Conservation (phyloP, 2,113 vertebrate species). For the Caracal caracal region DNA sequence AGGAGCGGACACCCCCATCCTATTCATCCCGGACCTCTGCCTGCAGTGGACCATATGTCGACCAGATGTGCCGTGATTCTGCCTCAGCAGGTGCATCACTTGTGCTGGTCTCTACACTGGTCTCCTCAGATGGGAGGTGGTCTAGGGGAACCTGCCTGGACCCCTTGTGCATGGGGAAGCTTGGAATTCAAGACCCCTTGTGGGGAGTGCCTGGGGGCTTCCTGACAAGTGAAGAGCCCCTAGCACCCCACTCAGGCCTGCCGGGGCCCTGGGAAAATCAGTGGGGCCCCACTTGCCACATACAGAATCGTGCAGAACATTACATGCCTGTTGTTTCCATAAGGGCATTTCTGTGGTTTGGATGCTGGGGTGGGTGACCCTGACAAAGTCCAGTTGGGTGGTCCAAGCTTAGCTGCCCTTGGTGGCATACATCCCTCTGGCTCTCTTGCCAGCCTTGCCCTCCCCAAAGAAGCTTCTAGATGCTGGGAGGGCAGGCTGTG, state of each 20-base stretch:
- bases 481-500: accelerated
- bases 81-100: not conserved
- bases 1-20: not conserved
- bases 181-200: too few relatives aligned
- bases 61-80: not conserved
- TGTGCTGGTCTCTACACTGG: not conserved
- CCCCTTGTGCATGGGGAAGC: not conserved
- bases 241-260: not conserved
- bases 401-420: not conserved
- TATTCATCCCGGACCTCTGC: accelerated
- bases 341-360: not conserved
- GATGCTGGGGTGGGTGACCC: not conserved
- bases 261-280: not conserved
- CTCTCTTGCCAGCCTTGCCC: not conserved
- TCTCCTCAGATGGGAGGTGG: not conserved
- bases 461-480: not conserved
- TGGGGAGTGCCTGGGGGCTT: not conserved
- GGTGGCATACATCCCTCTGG: not conserved
- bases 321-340: not conserved
- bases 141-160: not conserved
- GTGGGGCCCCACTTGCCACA: not conserved
- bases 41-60: not conserved
- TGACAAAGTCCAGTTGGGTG: too few relatives aligned
- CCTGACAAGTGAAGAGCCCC: accelerated
- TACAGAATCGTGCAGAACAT: not conserved